A percentile compares a stretch with the other conserved stretches of the same genome.
Evolutionary conservation across 1,140 invertebrate species (phyloP).

Genomic region (Arion vulgaris): DNA sequence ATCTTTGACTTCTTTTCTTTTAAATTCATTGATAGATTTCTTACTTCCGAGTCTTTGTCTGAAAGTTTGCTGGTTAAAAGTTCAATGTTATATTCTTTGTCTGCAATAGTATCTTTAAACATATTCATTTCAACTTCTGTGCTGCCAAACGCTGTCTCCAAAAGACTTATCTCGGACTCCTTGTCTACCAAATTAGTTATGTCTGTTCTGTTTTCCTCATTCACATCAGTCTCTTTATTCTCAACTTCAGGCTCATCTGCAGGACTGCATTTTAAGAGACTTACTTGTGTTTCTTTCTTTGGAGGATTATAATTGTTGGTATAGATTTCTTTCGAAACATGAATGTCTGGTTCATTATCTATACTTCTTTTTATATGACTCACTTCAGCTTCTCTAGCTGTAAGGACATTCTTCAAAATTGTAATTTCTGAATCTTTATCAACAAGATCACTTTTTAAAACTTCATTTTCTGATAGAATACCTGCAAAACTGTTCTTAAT

Average conservation of each 20-base stretch:
- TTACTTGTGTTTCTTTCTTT: neutral
- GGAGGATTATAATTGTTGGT: neutral
- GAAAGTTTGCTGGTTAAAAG: neutral
- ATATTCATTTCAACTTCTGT: neutral
- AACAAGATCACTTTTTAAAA: neutral
- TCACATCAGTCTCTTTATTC: neutral
- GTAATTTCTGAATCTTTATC: neutral
- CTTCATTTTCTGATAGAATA: neutral
- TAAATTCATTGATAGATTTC: neutral
- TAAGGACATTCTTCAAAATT: neutral
- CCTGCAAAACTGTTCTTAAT: neutral
- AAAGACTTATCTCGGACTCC: neutral
- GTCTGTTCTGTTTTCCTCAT: neutral
- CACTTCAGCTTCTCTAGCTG: neutral
- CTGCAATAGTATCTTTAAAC: neutral
- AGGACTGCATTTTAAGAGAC: neutral
- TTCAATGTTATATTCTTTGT: neutral
- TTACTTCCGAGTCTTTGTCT: neutral
- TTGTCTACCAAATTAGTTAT: neutral
- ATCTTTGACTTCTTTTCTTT: conserved; percentile 34
- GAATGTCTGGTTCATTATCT: neutral
- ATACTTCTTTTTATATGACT: neutral
- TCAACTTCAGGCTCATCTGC: neutral
- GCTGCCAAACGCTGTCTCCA: neutral
- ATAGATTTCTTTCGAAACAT: neutral